These are phyloP conservation scores for Bembecia ichneumoniformis DNA, from an alignment of 2,888 invertebrate species.

Conservation along the genomic window DNA sequence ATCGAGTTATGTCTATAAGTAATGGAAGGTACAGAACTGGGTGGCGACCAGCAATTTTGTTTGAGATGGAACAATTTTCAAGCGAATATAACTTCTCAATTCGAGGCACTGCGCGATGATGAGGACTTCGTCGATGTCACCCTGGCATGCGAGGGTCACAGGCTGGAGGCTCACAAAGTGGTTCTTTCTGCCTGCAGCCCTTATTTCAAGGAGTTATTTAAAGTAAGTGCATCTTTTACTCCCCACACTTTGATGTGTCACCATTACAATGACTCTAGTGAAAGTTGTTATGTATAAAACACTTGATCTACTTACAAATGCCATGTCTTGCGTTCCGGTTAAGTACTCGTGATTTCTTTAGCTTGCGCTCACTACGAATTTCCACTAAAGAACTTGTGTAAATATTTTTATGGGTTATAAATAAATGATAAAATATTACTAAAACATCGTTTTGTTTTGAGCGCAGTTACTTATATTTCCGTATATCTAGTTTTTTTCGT, in stretches of 20 bases:
- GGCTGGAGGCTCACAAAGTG: conserved; percentile 88
- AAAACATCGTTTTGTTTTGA: no score
- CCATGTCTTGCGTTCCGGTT: conserved; percentile 73
- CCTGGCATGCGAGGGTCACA: conserved; percentile 87
- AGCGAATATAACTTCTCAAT: conserved; percentile 88
- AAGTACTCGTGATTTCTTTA: conserved; percentile 72
- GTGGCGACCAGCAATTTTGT: conserved; percentile 88
- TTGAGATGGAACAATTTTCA: conserved; percentile 92
- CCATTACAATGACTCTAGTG: conserved; percentile 73
- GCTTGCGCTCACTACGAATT: conserved; percentile 69
- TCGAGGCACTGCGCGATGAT: conserved; percentile 86
- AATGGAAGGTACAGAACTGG: conserved; percentile 74
- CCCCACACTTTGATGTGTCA: conserved; percentile 72
- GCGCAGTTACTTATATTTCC: no score
- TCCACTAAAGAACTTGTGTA: conserved; percentile 14
- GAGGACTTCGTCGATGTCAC: conserved; percentile 92
- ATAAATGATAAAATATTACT: no score
- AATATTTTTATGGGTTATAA: no score
- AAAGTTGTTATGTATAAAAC: conserved; percentile 74
- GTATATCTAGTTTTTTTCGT: no score
- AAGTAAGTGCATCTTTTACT: conserved; percentile 78
- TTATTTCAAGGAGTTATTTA: conserved; percentile 88
- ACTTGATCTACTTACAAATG: conserved; percentile 73
- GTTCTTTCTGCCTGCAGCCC: conserved; percentile 89
- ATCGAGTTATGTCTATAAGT: conserved; percentile 74